A percentile compares a stretch with the other conserved stretches of the same genome.
Conservation (phyloP, 2,888 invertebrate genomes). For the Melanotus villosus region DNA sequence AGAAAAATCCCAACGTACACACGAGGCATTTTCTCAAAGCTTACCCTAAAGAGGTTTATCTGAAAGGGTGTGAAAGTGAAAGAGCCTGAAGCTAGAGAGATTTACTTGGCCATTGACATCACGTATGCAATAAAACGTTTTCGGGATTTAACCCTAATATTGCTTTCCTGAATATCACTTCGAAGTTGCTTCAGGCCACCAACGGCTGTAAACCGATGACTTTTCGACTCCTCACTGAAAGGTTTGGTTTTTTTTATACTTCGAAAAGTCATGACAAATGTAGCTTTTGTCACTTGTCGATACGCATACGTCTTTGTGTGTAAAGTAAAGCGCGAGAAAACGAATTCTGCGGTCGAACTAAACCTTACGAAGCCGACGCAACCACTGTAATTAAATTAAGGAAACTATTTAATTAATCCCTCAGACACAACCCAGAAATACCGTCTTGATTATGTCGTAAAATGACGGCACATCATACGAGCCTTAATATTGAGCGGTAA, state of each 20-base stretch:
- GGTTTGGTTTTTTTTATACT: background rate
- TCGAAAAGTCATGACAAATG: background rate
- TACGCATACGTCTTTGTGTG: background rate
- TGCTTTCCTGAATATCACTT: constrained; percentile 56
- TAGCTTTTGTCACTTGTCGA: background rate
- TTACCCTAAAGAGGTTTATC: constrained; percentile 11
- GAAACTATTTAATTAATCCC: too few species aligned
- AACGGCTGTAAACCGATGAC: constrained; percentile 31
- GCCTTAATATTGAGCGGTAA: too few species aligned
- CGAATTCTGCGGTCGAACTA: too few species aligned
- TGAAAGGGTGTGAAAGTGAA: constrained; percentile 52
- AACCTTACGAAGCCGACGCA: too few species aligned
- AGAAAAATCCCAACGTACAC: background rate
- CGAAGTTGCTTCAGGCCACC: constrained; percentile 49
- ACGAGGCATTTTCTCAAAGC: constrained; percentile 4
- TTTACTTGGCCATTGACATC: constrained; percentile 62
- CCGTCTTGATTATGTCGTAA: too few species aligned
- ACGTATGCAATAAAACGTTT: constrained; percentile 65
- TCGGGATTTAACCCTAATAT: constrained; percentile 62
- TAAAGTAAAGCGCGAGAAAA: background rate
- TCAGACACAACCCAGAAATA: too few species aligned
- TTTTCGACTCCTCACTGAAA: constrained; percentile 20
- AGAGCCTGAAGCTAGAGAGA: constrained; percentile 48
- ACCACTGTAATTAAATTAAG: too few species aligned
- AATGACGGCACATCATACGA: too few species aligned